Percentiles rank a stretch among this genome's conserved stretches.
phyloP scores from a whole-genome alignment of 2,113 vertebrate genomes.

The Cygnus buccinator region DNA sequence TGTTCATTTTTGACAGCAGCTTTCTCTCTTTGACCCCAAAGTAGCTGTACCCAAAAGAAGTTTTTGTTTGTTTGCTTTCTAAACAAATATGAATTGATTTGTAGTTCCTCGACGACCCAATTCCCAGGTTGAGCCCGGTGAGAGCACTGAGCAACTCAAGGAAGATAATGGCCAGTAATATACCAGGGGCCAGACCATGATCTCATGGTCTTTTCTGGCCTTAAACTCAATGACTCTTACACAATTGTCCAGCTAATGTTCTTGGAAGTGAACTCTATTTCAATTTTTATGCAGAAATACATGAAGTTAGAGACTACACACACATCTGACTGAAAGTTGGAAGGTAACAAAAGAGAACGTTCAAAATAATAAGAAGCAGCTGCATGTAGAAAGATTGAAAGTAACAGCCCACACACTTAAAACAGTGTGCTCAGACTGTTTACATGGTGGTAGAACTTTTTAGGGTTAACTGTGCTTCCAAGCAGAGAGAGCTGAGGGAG shows the following conservation, averaged over 20 bases:
- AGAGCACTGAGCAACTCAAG: neutral
- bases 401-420: neutral
- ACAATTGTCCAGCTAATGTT: neutral
- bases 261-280: conserved; percentile 26
- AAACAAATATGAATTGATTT: neutral
- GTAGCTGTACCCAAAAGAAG: neutral
- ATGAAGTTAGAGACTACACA: neutral
- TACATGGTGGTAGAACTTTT: neutral
- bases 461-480: conserved; percentile 27
- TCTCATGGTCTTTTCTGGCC: neutral
- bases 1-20: neutral
- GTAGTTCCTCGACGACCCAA: neutral
- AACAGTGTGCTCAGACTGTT: neutral
- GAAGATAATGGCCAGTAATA: neutral
- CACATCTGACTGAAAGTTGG: neutral
- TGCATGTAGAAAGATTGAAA: conserved; percentile 35
- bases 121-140: neutral
- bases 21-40: neutral
- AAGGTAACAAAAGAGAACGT: conserved; percentile 17
- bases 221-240: neutral
- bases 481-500: neutral
- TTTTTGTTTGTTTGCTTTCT: neutral
- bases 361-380: conserved; percentile 22
- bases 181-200: neutral
- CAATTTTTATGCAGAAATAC: neutral